Evolutionary conservation across 2,888 invertebrate genomes (phyloP), one percentile per base, ranked within the genome.

Genomic region (Germaria angustata): DNA sequence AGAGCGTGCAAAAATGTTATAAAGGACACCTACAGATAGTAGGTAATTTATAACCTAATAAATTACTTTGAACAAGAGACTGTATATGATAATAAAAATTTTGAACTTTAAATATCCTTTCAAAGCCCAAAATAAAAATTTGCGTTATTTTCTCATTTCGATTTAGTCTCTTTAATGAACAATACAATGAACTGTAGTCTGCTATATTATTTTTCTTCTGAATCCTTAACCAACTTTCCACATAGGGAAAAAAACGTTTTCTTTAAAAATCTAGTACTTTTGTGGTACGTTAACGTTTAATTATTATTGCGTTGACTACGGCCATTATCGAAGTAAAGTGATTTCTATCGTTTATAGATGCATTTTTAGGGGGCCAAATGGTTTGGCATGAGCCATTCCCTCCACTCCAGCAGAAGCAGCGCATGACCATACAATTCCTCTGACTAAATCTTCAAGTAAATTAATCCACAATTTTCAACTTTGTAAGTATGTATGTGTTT

Each of bases 211-310:
- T 8, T 59, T 59, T 15, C 24, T 41, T 8, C 24, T 59, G 3
- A 20, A 2, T 36, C 6, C 1, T 13, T 2, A 59, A n/a, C 41
- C 34, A 46, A 53, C n/a, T 32, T 73, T 53, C 15, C 8, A 32
- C 22, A 36, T 15, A 51, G 24, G 39, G 28, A 61, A 11, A 36
- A 68, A 20, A 53, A 53, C 34, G 2, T 36, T 49, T 53, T 46
- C 32, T 63, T 11, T 8, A 24, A 36, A 24, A 75, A 24, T 17
- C 39, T 63, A 9, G 9, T 32, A 32, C 55, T 75, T 36, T 17
- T 22, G 17, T 36, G 8, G 15, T 55, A 68, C 55, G 69, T 68
- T 81, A 78, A 81, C 57, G 63, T 78, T 44, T 57, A 77, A 69
- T 73, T 82, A 73, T 72, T 77, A 65, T 49, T 41, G 65, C 32